phyloP scores from a whole-genome alignment of 23 tunicate genomes.

The Halocynthia roretzi region DNA sequence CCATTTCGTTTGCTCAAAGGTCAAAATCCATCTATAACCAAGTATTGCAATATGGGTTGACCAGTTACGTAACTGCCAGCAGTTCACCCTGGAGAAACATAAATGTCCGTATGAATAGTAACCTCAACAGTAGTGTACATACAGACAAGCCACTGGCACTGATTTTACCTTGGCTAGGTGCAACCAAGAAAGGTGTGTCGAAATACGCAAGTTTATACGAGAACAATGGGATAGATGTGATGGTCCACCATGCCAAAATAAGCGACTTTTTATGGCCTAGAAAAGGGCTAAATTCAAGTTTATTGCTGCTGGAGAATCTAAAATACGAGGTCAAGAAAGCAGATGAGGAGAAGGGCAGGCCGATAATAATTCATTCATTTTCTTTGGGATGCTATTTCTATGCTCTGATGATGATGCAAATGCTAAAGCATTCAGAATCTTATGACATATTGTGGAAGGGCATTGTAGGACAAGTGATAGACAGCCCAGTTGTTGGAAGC shows the following conservation, averaged over 20 bases:
- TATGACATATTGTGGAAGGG: constrained; percentile 15
- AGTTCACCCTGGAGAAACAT: no score
- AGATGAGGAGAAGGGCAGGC: not conserved
- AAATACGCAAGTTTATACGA: constrained; percentile 44
- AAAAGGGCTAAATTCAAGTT: constrained; percentile 48
- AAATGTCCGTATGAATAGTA: no score
- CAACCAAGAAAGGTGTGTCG: constrained; percentile 30
- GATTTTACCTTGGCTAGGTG: constrained; percentile 73
- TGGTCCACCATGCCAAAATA: constrained; percentile 24
- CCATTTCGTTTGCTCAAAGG: no score
- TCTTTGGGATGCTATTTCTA: constrained; percentile 88
- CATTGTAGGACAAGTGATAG: constrained; percentile 57
- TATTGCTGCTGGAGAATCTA: constrained; percentile 9
- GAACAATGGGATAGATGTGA: constrained; percentile 18
- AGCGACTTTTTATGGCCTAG: constrained; percentile 74
- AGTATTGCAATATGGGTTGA: no score
- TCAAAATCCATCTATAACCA: no score
- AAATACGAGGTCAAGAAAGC: constrained; percentile 2
- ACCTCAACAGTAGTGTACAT: no score
- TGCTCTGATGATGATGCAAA: constrained; percentile 42
- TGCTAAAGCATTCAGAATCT: constrained; percentile 35
- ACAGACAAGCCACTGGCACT: constrained; percentile 36
- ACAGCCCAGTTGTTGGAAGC: constrained; percentile 87
- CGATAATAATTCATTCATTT: constrained; percentile 61
- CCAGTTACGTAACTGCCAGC: no score